Conservation (phyloP, 2,797 vertebrate species). For the Percopsis omiscomaycus region DNA sequence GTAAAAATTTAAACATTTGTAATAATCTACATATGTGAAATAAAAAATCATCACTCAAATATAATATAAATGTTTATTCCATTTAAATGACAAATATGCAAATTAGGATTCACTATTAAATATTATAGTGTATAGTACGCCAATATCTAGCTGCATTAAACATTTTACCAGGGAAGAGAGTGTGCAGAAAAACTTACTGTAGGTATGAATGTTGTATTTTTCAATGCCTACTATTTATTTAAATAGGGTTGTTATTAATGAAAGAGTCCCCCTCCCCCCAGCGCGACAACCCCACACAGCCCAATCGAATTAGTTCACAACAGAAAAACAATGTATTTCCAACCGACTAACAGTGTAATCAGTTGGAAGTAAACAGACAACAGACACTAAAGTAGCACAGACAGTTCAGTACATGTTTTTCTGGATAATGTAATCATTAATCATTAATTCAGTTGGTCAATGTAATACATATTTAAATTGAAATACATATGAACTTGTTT, state of each 20-base stretch:
- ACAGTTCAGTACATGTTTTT: constrained; percentile 34
- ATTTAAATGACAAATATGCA: constrained; percentile 73
- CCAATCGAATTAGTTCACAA: constrained; percentile 39
- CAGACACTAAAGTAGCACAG: not conserved
- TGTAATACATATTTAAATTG: constrained; percentile 7
- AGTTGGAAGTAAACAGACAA: constrained; percentile 18
- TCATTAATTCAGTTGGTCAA: constrained; percentile 13
- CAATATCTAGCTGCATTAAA: constrained; percentile 67
- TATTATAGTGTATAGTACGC: constrained; percentile 69
- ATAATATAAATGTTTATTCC: constrained; percentile 67
- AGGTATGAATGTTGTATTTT: constrained; percentile 73
- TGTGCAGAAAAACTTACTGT: constrained; percentile 62
- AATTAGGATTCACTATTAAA: constrained; percentile 70
- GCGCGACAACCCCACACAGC: constrained; percentile 12
- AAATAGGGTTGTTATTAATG: constrained; percentile 42
- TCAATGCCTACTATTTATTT: constrained; percentile 63
- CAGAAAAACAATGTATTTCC: not conserved
- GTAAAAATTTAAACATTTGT: constrained; percentile 73
- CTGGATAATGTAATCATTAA: constrained; percentile 19
- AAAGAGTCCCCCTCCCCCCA: constrained; percentile 44
- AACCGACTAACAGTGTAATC: constrained; percentile 40
- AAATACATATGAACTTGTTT: not conserved
- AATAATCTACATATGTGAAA: constrained; percentile 66
- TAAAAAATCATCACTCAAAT: constrained; percentile 63
- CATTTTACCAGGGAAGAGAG: constrained; percentile 66